Percentiles rank a stretch among this genome's conserved stretches.
Evolutionary conservation across 2,113 vertebrate genomes (phyloP).

Genomic region (pig (Sus scrofa)): DNA sequence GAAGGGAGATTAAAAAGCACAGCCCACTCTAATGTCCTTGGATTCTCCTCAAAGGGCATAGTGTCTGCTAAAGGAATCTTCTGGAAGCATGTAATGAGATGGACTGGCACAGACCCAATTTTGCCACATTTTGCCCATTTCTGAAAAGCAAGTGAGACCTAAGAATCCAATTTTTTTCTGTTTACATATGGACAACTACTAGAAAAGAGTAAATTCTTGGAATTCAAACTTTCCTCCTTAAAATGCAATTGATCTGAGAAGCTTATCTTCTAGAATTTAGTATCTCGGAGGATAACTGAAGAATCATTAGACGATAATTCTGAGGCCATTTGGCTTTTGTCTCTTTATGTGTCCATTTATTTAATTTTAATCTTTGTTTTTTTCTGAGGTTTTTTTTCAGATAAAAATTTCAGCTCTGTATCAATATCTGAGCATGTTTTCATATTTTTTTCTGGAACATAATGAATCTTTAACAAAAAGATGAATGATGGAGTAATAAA

Average conservation of each 20-base stretch:
- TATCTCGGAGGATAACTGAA: background rate
- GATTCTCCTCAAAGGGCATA: background rate
- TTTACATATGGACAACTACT: background rate
- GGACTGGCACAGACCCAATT: background rate
- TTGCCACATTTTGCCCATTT: background rate
- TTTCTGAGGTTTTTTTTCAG: background rate
- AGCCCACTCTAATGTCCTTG: background rate
- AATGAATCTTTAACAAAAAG: background rate
- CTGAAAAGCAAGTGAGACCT: background rate
- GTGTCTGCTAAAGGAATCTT: background rate
- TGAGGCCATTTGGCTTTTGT: background rate
- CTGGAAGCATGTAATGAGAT: background rate
- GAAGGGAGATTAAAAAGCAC: background rate
- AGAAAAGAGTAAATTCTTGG: background rate
- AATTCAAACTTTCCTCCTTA: background rate
- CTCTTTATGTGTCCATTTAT: background rate
- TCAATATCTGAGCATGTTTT: background rate
- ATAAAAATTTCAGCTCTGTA: background rate
- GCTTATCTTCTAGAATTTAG: background rate
- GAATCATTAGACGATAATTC: background rate
- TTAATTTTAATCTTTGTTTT: background rate
- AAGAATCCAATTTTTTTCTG: background rate
- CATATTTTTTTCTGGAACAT: background rate
- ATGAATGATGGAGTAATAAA: background rate
- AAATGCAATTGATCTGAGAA: background rate